phyloP scores from a whole-genome alignment of 2,113 vertebrate species.

The Emydocephalus ijimae region DNA sequence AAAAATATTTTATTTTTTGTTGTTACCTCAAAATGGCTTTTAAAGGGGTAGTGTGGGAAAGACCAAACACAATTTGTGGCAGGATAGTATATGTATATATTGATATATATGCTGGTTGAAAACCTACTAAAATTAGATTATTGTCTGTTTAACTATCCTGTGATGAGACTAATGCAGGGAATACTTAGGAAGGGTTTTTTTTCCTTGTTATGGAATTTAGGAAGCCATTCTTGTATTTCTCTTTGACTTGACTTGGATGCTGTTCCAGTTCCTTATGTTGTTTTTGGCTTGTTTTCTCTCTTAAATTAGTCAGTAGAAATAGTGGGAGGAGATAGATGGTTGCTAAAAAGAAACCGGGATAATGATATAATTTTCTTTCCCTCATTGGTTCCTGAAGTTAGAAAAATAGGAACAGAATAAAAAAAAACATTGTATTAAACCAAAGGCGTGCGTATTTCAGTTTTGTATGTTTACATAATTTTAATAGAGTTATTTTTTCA shows the following conservation, averaged over 20 bases:
- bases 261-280: neutral
- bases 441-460: conserved; percentile 52
- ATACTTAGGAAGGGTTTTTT: conserved; percentile 7
- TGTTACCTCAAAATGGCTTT: conserved; percentile 54
- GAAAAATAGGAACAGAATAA: neutral
- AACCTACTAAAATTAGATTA: conserved; percentile 18
- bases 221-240: conserved; percentile 39
- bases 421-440: conserved; percentile 46
- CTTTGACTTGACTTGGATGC: conserved; percentile 22
- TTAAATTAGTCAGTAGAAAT: neutral
- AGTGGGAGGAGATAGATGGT: neutral
- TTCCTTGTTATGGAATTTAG: conserved; percentile 15
- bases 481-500: conserved; percentile 36
- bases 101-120: conserved; percentile 53
- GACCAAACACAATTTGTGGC: conserved; percentile 54
- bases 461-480: conserved; percentile 62
- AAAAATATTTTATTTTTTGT: conserved; percentile 13
- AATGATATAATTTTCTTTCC: conserved; percentile 12
- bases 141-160: conserved; percentile 27
- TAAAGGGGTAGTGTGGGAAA: conserved; percentile 25
- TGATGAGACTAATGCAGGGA: conserved; percentile 15
- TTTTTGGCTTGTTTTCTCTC: neutral
- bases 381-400: conserved; percentile 3
- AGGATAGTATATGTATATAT: conserved; percentile 63
- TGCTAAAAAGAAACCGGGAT: neutral